Conservation (phyloP, 2,888 invertebrate genomes). For the Pharmacophagus antenor region DNA sequence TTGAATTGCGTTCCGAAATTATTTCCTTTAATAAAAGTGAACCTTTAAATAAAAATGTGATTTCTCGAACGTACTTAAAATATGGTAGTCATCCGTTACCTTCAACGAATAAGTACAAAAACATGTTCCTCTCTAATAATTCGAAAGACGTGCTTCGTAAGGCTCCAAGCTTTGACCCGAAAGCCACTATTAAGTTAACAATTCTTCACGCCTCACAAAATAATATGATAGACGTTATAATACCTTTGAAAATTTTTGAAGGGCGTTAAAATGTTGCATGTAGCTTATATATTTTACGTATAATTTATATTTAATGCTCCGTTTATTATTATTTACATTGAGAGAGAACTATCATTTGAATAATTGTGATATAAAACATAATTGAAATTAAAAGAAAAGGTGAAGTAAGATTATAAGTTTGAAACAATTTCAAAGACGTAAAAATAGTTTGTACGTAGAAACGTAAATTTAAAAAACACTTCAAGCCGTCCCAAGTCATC, state of each 20-base stretch:
- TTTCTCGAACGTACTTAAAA: neutral
- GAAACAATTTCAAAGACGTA: too few species aligned
- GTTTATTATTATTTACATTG: too few species aligned
- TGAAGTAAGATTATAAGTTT: too few species aligned
- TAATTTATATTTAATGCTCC: too few species aligned
- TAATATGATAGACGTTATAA: constrained; percentile 51
- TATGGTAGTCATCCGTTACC: constrained; percentile 13
- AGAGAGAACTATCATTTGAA: too few species aligned
- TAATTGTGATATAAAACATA: too few species aligned
- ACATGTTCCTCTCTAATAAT: constrained; percentile 28
- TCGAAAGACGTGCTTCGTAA: constrained; percentile 24
- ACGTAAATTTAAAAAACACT: too few species aligned
- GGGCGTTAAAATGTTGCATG: constrained; percentile 41
- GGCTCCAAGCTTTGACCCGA: constrained; percentile 30
- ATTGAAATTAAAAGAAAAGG: too few species aligned
- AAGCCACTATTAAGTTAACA: constrained; percentile 40
- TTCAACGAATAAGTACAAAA: constrained; percentile 10
- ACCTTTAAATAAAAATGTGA: neutral
- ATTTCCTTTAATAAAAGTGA: neutral
- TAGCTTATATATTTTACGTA: neutral
- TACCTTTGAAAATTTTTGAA: constrained; percentile 39
- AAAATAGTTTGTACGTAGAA: too few species aligned
- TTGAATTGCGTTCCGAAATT: neutral
- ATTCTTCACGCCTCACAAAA: constrained; percentile 45
- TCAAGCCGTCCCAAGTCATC: too few species aligned